Percentiles rank a stretch among this genome's conserved stretches.
Conservation (phyloP, 2,888 invertebrate species). For the Heterodera filipjevi region DNA sequence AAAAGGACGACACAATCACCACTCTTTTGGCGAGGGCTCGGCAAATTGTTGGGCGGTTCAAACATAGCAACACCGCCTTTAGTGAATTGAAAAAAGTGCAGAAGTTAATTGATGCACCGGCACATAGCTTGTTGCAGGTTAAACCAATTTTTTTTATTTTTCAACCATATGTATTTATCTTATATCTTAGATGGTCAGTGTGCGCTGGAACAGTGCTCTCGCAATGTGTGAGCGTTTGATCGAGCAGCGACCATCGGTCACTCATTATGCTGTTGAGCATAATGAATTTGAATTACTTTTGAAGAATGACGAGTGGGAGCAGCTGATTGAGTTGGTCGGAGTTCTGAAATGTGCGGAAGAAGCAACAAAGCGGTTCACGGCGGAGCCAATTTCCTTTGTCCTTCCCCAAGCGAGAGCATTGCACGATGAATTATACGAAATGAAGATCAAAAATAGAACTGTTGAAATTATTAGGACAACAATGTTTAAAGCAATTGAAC, state of each 20-base stretch:
- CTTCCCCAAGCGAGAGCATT: background rate
- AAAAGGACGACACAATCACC: background rate
- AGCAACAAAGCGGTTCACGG: background rate
- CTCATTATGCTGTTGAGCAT: background rate
- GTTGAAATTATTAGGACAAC: background rate
- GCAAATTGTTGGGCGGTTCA: conserved; percentile 15
- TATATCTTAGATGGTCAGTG: background rate
- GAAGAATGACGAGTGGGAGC: background rate
- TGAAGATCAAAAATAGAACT: background rate
- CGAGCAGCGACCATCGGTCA: background rate
- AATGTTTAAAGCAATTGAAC: background rate
- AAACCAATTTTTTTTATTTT: background rate
- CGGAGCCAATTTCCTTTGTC: background rate
- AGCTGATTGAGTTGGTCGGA: background rate
- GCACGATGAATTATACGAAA: background rate
- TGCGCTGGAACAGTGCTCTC: background rate
- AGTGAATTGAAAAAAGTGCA: background rate
- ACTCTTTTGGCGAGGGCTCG: background rate
- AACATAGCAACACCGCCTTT: conserved; percentile 16
- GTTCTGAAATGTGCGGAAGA: conserved; percentile 3
- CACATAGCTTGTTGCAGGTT: background rate
- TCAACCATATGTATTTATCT: background rate
- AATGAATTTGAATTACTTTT: background rate
- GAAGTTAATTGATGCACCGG: background rate
- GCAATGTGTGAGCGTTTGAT: background rate